Base-by-base conservation (phyloP, 37 sponge, comb jelly and placozoan species). In the Aphrocallistes beatrix region DNA sequence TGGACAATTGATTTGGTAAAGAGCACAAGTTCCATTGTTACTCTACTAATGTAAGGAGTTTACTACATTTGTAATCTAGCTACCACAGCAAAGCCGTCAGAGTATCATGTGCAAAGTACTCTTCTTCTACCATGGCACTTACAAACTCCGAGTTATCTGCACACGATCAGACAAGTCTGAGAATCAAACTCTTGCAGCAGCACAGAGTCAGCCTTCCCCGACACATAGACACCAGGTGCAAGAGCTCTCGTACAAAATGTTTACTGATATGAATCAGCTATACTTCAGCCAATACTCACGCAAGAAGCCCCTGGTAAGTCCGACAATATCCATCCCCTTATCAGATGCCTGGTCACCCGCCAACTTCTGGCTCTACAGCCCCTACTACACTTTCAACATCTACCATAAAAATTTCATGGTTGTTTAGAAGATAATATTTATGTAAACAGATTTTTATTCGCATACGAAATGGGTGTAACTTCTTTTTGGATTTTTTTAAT, bases 241-340 rank as follows among this genome's bases (percentile, higher is more conserved):
- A 60, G 75, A 60, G n/a, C 75, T 60, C n/a, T 60, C 75, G 6
- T 60, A 60, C 75, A 60, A 60, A 60, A 60, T 60, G 75, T 25
- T 60, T 60, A 60, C 75, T 60, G 75, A 60, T 28, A 60, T 60
- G 75, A 60, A 60, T 30, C 75, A 60, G 21, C 75, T 60, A 60
- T 60, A 60, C n/a, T 60, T 60, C n/a, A 60, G n/a, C 75, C 75
- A 60, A 60, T 30, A 60, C n/a, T 60, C 75, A 25, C 34, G n/a
- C n/a, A 30, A 19, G 3, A 60, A 60, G n/a, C 75, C 75, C n/a
- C n/a, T 60, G 34, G 32, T 60, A 21, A 60, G 75, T 60, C 75
- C 75, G n/a, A 19, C 10, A 60, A 60, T 25, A 30, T 60, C 75
- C 21, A 60, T 6, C n/a, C 28, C 75, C n/a, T 6, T 19, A 28